These are phyloP conservation scores for Accipiter cooperii DNA, from an alignment of 2,113 vertebrate genomes.

Conservation along the genomic window DNA sequence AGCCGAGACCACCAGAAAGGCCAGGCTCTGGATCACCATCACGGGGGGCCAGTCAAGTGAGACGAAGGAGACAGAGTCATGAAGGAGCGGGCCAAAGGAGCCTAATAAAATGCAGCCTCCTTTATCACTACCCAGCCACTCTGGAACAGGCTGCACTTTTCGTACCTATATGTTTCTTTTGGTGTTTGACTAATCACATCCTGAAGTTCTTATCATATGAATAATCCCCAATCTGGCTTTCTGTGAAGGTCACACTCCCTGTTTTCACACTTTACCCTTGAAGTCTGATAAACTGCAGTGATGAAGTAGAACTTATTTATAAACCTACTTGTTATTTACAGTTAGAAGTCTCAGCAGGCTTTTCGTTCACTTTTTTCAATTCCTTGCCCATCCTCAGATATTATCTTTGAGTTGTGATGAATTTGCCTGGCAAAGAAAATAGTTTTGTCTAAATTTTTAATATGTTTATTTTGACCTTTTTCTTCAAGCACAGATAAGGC, in stretches of 20 bases:
- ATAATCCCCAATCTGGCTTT: not conserved
- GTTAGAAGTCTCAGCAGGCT: not conserved
- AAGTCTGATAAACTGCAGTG: not conserved
- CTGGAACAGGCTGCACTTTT: not conserved
- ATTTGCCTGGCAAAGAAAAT: not conserved
- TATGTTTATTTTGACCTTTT: not conserved
- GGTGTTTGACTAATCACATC: not conserved
- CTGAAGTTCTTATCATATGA: not conserved
- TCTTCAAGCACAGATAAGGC: not conserved
- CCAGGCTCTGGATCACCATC: not conserved
- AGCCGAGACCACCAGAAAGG: not conserved
- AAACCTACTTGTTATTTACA: not conserved
- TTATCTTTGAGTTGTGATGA: not conserved
- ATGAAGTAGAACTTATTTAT: not conserved
- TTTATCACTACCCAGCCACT: not conserved
- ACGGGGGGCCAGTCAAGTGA: not conserved
- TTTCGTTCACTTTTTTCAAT: not conserved
- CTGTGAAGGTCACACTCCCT: not conserved
- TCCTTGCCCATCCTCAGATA: not conserved
- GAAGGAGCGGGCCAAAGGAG: not conserved
- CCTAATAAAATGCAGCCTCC: not conserved
- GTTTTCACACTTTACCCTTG: not conserved
- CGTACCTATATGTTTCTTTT: not conserved
- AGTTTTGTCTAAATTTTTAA: not conserved
- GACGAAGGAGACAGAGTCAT: not conserved